Evolutionary conservation across 2,113 vertebrate genomes (phyloP).

Genomic region (Spheniscus mendiculus): DNA sequence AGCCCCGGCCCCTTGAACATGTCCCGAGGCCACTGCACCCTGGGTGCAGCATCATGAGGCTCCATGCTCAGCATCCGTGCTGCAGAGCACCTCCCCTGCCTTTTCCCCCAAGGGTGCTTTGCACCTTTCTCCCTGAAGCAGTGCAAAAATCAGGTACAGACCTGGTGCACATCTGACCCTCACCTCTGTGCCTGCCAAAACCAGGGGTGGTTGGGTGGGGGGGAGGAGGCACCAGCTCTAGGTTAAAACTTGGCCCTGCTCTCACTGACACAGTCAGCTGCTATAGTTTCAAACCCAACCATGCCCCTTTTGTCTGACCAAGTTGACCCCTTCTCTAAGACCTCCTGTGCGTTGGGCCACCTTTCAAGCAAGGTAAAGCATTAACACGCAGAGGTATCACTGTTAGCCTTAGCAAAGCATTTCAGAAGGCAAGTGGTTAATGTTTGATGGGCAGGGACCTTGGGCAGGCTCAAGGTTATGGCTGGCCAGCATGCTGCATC

Average conservation of each 20-base stretch:
- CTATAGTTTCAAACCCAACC: not conserved
- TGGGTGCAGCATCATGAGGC: not conserved
- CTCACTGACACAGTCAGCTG: not conserved
- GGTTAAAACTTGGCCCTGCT: not conserved
- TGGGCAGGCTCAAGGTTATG: not conserved
- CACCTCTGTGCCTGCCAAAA: not conserved
- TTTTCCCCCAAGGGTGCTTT: not conserved
- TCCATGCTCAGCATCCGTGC: not conserved
- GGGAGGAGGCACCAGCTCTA: not conserved
- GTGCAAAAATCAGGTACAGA: not conserved
- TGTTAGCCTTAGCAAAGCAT: not conserved
- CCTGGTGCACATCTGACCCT: not conserved
- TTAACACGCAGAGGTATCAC: not conserved
- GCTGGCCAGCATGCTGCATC: not conserved
- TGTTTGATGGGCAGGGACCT: not conserved
- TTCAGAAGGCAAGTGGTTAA: not conserved
- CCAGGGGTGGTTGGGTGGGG: not conserved
- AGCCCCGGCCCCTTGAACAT: not conserved
- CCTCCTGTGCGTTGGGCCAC: not conserved
- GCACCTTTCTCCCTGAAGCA: not conserved
- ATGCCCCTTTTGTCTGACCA: not conserved
- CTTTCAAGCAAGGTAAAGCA: not conserved
- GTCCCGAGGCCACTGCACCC: fast-evolving
- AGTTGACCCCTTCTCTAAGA: not conserved
- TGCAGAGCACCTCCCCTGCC: not conserved